Evolutionary conservation across 2,113 vertebrate genomes (phyloP).

Genomic region (Ammospiza caudacuta): DNA sequence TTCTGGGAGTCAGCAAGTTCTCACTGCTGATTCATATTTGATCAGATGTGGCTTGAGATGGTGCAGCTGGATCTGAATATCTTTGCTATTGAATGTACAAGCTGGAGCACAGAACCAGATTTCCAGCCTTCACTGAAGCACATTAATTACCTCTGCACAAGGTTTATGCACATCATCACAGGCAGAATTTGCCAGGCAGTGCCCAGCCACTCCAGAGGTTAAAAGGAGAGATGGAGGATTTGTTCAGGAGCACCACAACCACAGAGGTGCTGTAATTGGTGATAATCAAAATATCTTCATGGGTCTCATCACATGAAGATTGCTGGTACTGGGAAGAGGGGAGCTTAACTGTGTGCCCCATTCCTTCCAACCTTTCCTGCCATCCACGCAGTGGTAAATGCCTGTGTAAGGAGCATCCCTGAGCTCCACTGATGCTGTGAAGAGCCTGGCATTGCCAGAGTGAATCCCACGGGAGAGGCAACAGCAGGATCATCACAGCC

Average conservation of each 20-base stretch:
- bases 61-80: slow-evolving; percentile 1
- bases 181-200: background rate
- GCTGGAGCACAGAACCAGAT: background rate
- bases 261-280: background rate
- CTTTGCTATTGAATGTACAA: background rate
- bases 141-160: background rate
- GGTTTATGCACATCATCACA: background rate
- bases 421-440: accelerated
- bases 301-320: background rate
- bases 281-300: background rate
- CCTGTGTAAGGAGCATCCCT: background rate
- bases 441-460: background rate
- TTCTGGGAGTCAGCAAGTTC: slow-evolving; percentile 3
- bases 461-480: background rate
- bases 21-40: background rate
- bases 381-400: background rate
- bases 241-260: background rate
- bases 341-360: background rate
- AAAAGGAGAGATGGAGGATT: background rate
- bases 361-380: background rate
- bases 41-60: slow-evolving; percentile 3
- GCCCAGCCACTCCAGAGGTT: background rate
- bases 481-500: background rate
- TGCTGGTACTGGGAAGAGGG: background rate
- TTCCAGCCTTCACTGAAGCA: background rate